Base-by-base conservation (phyloP, 2,888 invertebrate species). In the Heteromurus nitidus region DNA sequence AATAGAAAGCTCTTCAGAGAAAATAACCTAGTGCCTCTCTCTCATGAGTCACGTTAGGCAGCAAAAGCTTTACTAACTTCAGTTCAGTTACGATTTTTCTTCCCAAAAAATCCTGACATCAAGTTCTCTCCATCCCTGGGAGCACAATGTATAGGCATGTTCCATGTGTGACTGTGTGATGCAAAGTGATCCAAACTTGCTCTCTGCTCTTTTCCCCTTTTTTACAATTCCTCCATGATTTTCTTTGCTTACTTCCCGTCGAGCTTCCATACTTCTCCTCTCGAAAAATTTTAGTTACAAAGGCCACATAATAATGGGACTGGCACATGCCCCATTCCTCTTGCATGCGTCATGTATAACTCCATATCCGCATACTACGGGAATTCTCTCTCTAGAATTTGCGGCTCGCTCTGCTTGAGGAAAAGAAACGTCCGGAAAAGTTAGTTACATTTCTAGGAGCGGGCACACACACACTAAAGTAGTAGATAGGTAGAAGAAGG, bases 401-500 rank as follows among this genome's bases (percentile, higher is more conserved):
- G n/a, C n/a, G n/a, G n/a, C n/a, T n/a, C 55, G n/a, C 7, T 55
- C 22, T 55, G n/a, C 20, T 24, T 55, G 55, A 50, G 50, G 22
- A 55, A 55, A 55, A n/a, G 55, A 47, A 73, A 60, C 58, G 62
- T 22, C 47, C 30, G 73, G 73, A 62, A 73, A 73, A 73, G 73
- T 75, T 75, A 65, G 11, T 42, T 65, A 75, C 75, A 75, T 44
- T 64, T 73, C 28, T 22, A 3, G 60, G 31, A 26, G 60, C 60
- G 28, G 5, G n/a, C n/a, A n/a, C n/a, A n/a, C n/a, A n/a, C n/a
- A n/a, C n/a, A n/a, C n/a, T n/a, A n/a, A n/a, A 13, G 36, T 36
- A 36, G 36, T 36, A 36, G 36, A 36, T 36, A 36, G 36, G 7
- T 36, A 36, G 13, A 36, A 5, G 36, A n/a, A n/a, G n/a, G n/a